Evolutionary conservation across 1,140 invertebrate genomes (phyloP).

Genomic region (Heliconius melpomene): DNA sequence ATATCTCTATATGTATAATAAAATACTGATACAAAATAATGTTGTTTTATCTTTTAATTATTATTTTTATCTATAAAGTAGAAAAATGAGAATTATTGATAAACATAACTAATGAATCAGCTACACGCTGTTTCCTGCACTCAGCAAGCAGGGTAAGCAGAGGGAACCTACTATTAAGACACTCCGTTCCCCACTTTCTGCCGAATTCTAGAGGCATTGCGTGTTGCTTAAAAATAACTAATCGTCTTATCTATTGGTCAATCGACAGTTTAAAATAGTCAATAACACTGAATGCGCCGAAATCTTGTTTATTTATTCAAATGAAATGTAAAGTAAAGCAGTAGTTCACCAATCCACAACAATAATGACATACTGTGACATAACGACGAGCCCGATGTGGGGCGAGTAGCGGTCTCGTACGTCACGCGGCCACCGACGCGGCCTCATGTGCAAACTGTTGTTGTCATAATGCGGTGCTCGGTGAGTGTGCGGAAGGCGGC

Average conservation of each 20-base stretch:
- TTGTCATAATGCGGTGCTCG: background rate
- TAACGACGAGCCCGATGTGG: slow-evolving; percentile 1
- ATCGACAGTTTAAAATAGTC: background rate
- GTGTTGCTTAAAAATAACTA: background rate
- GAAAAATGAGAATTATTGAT: too few species aligned
- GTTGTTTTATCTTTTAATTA: too few species aligned
- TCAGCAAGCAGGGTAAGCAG: too few species aligned
- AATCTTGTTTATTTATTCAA: background rate
- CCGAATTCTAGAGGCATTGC: too few species aligned
- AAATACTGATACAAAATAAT: too few species aligned
- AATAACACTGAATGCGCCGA: background rate
- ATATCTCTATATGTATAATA: too few species aligned
- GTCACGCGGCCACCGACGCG: background rate
- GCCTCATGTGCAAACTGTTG: background rate
- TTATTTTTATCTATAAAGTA: too few species aligned
- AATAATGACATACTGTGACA: background rate
- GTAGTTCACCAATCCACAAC: background rate
- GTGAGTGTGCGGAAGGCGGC: slow-evolving; percentile 16
- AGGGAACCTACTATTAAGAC: too few species aligned
- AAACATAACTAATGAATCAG: too few species aligned
- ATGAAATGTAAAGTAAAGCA: background rate
- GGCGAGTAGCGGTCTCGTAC: background rate
- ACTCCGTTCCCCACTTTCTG: too few species aligned
- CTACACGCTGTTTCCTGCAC: too few species aligned
- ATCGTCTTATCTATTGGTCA: background rate